A percentile compares a stretch with the other conserved stretches of the same genome.
These are phyloP conservation scores for Terrapene triunguis DNA, from an alignment of 2,113 vertebrate genomes.

Conservation along the genomic window DNA sequence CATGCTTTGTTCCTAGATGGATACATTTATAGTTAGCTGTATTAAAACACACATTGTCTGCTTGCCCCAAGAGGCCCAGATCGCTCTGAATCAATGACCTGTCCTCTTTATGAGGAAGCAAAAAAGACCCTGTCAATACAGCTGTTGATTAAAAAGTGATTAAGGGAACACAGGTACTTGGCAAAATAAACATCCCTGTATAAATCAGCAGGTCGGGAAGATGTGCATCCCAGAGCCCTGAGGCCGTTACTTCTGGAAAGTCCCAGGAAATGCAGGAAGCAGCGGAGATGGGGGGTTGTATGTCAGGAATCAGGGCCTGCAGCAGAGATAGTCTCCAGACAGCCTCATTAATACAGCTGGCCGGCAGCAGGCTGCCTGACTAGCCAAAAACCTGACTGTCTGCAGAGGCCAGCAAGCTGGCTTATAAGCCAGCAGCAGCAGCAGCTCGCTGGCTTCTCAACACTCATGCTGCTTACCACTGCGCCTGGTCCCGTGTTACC, in stretches of 20 bases:
- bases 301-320: not conserved
- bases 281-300: not conserved
- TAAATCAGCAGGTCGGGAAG: not conserved
- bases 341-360: not conserved
- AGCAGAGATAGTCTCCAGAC: not conserved
- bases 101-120: not conserved
- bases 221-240: not conserved
- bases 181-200: not conserved
- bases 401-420: not conserved
- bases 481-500: not conserved
- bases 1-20: not conserved
- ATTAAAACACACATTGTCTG: not conserved
- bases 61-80: not conserved
- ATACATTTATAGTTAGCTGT: not conserved
- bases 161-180: not conserved
- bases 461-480: not conserved
- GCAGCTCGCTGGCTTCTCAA: not conserved
- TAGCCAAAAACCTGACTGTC: not conserved
- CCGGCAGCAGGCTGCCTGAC: not conserved
- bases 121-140: not conserved
- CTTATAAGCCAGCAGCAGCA: not conserved
- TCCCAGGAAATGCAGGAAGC: not conserved
- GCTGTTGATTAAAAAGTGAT: conserved; percentile 27
- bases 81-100: not conserved
- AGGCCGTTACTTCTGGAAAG: not conserved